phyloP scores from a whole-genome alignment of 2,797 vertebrate genomes.

The Psittacula echo region DNA sequence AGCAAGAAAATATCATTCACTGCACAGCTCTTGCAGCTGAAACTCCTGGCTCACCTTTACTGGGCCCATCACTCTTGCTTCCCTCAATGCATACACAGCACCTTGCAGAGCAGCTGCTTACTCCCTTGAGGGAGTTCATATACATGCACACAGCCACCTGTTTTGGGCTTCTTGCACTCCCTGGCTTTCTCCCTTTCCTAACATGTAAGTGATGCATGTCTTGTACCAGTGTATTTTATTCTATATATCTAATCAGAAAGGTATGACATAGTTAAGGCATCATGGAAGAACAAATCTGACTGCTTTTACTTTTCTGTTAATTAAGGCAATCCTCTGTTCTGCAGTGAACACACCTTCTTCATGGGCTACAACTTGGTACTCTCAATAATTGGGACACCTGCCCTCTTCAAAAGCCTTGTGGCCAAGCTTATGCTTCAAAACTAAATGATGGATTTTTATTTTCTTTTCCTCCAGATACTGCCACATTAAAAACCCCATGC shows the following conservation, averaged over 20 bases:
- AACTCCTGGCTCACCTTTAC: background rate
- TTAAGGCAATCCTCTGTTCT: background rate
- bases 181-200: background rate
- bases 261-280: background rate
- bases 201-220: background rate
- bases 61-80: fast-evolving
- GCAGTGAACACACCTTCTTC: background rate
- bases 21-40: background rate
- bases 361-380: background rate
- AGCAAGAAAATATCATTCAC: background rate
- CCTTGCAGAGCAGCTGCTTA: background rate
- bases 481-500: background rate
- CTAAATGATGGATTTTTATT: background rate
- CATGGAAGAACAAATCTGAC: background rate
- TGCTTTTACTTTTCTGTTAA: background rate
- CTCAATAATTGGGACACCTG: background rate
- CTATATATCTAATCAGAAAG: background rate
- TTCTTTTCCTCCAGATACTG: background rate
- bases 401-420: background rate
- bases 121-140: background rate
- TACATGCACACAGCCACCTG: fast-evolving
- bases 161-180: fast-evolving
- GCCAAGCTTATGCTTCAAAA: background rate
- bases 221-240: background rate
- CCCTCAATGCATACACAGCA: background rate